Evolutionary conservation across 2,888 invertebrate species (phyloP).

Genomic region (Athripsodes cinereus): DNA sequence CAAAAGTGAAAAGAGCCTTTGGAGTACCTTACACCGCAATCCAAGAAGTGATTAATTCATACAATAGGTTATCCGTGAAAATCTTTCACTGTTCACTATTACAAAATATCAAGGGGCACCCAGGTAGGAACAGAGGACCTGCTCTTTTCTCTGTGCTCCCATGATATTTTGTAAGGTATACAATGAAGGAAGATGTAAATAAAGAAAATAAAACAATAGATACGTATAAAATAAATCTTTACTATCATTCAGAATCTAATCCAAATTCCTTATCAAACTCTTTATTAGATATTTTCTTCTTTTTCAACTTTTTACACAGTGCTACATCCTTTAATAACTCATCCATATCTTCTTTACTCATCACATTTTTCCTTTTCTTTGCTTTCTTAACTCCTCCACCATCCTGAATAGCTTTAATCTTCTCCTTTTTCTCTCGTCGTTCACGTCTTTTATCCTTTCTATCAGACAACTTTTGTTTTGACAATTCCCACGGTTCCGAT

Average conservation of each 20-base stretch:
- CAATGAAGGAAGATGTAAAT: no score
- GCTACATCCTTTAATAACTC: constrained; percentile 76
- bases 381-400: constrained; percentile 37
- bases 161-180: no score
- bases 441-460: constrained; percentile 61
- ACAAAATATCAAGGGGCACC: no score
- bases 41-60: no score
- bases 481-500: constrained; percentile 65
- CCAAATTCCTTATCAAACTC: constrained; percentile 62
- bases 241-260: constrained; percentile 29
- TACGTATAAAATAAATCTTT: neutral
- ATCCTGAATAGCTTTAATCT: constrained; percentile 37
- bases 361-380: constrained; percentile 48
- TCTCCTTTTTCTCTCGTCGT: constrained; percentile 55
- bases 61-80: no score
- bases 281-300: constrained; percentile 66
- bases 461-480: constrained; percentile 58
- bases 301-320: constrained; percentile 80
- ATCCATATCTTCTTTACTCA: constrained; percentile 66
- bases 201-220: no score
- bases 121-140: no score
- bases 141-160: no score
- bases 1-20: no score
- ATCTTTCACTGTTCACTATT: no score
- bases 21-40: no score